Percentiles rank a stretch among this genome's conserved stretches.
These are phyloP conservation scores for Tachysurus vachellii DNA, from an alignment of 2,113 vertebrate genomes.

Conservation along the genomic window DNA sequence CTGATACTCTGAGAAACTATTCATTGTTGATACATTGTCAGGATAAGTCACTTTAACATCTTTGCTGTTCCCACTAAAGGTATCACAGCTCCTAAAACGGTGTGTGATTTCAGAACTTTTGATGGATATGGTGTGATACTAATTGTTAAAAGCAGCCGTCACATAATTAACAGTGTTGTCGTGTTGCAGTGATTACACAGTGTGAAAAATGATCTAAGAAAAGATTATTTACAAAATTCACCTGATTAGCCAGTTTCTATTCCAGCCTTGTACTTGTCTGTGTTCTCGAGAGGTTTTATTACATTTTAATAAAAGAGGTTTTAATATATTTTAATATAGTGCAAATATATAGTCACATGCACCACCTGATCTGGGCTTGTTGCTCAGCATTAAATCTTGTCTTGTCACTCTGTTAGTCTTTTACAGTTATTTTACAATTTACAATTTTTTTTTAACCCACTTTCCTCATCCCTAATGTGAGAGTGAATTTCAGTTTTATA, in stretches of 20 bases:
- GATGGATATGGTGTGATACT: neutral
- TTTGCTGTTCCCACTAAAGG: neutral
- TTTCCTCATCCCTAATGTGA: neutral
- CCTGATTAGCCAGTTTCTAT: neutral
- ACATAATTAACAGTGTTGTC: neutral
- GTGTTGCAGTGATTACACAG: neutral
- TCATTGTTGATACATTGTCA: neutral
- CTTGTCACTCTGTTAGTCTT: neutral
- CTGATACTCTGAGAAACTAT: neutral
- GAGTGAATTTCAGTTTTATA: neutral
- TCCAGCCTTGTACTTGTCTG: neutral
- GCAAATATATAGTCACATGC: neutral
- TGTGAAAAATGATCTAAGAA: neutral
- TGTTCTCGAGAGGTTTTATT: constrained; percentile 10
- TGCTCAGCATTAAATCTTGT: neutral
- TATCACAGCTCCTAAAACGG: neutral
- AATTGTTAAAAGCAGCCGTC: neutral
- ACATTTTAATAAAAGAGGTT: no score
- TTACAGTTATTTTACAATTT: no score
- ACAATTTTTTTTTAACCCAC: neutral
- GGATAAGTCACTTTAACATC: neutral
- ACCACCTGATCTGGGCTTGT: neutral
- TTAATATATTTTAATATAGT: neutral
- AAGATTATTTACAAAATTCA: neutral
- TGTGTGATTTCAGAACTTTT: neutral